Conservation (phyloP, 2,113 vertebrate species). For the Apteryx mantelli region DNA sequence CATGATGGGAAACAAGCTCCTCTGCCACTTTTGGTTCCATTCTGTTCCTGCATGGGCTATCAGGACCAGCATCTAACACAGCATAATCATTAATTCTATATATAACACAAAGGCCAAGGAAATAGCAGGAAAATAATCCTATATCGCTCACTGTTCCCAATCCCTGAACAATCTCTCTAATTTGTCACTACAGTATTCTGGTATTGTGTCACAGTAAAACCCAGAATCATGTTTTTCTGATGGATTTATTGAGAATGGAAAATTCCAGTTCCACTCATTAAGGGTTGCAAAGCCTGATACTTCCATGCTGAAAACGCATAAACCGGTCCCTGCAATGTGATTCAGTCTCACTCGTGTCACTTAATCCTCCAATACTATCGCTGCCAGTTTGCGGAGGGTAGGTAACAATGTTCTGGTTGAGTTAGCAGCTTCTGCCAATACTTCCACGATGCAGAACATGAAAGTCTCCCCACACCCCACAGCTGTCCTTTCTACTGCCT, state of each 20-base stretch:
- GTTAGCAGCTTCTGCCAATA: neutral
- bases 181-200: neutral
- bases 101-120: neutral
- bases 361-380: neutral
- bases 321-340: neutral
- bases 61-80: fast-evolving
- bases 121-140: neutral
- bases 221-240: neutral
- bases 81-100: neutral
- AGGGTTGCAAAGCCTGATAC: neutral
- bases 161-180: neutral
- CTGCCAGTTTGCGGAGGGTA: neutral
- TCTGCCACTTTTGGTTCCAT: neutral
- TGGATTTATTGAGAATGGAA: neutral
- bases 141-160: neutral
- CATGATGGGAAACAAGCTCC: neutral
- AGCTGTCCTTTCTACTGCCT: neutral
- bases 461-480: neutral
- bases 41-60: neutral
- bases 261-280: neutral
- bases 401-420: neutral
- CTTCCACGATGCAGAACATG: neutral
- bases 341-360: neutral
- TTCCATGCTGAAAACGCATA: neutral
- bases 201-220: neutral